Evolutionary conservation across 2,113 vertebrate species (phyloP), one percentile per base, ranked within the genome.

Genomic region (Penelope pileata): DNA sequence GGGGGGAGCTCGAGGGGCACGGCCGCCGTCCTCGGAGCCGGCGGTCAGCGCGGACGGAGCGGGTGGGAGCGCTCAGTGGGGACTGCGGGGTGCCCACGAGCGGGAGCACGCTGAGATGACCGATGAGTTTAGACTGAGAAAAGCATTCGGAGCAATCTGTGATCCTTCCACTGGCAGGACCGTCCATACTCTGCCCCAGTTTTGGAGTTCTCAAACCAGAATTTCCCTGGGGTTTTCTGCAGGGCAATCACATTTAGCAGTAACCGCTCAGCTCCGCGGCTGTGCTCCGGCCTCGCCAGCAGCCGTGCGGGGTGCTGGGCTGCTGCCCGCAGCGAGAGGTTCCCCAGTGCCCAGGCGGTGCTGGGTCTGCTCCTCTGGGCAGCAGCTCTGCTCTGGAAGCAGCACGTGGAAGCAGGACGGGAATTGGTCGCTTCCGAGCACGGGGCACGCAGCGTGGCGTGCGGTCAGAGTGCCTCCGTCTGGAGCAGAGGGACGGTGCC

Each of bases 141-240:
- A 68, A 88, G 6, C n/a, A n/a, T 75, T 72, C 45, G 30, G 43
- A 17, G 15, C 54, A 62, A 18, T 7, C 22, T 54, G 1, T 9
- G 11, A 63, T 51, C 36, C 51, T 87, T 82, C 27, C 30, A 30
- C 14, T 43, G 62, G 84, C 82, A 83, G 56, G 67, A 17, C 40
- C 13, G 17, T 47, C 40, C 45, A 32, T 45, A 59, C 3, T 3
- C 45, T 42, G 30, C 34, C 2, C 26, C 70, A 50, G 9, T 10
- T 17, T 77, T 54, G 62, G 72, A 63, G 42, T 86, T 90, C 42
- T 93, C 68, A 30, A 43, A 90, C 54, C 63, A 88, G 88, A 91
- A 88, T 80, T 94, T 91, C 83, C 63, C 50, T 8, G 79, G 82
- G 42, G 58, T 77, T 96, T 96, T 86, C 79, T 90, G 32, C 36